Evolutionary conservation across 2,888 invertebrate species (phyloP).

Genomic region (Xanthorhoe designata): DNA sequence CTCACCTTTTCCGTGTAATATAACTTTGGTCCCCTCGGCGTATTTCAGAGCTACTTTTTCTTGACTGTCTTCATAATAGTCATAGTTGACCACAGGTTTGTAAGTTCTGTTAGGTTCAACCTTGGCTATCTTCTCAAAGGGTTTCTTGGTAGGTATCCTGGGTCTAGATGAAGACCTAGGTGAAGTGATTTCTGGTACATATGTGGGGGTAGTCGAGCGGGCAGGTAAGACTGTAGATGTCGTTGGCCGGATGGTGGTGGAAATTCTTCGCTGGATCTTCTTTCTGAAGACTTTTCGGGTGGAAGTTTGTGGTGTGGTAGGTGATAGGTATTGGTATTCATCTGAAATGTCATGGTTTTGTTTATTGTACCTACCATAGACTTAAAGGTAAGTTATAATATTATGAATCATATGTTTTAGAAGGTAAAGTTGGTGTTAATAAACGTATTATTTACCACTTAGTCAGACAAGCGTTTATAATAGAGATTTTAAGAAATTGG

Average conservation of each 20-base stretch:
- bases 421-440: conserved; percentile 14
- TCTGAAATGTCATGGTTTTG: conserved; percentile 55
- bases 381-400: neutral
- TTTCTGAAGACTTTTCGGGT: conserved; percentile 64
- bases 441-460: neutral
- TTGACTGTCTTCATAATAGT: conserved; percentile 89
- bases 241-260: conserved; percentile 66
- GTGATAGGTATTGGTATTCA: conserved; percentile 77
- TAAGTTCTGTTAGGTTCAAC: conserved; percentile 57
- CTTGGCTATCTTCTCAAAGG: conserved; percentile 64
- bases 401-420: neutral
- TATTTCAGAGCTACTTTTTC: conserved; percentile 80
- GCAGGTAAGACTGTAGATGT: conserved; percentile 32
- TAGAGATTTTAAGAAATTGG: neutral
- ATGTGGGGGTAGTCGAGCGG: conserved; percentile 39
- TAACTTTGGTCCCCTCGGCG: conserved; percentile 84
- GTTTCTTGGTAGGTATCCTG: conserved; percentile 56
- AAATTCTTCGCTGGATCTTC: conserved; percentile 68
- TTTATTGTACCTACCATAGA: conserved; percentile 4
- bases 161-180: conserved; percentile 28
- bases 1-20: conserved; percentile 81
- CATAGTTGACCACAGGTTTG: conserved; percentile 84
- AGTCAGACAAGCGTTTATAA: neutral
- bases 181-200: conserved; percentile 34
- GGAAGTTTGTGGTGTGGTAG: conserved; percentile 67